Base-by-base conservation (phyloP, 2,113 vertebrate genomes). In the Cervus canadensis region DNA sequence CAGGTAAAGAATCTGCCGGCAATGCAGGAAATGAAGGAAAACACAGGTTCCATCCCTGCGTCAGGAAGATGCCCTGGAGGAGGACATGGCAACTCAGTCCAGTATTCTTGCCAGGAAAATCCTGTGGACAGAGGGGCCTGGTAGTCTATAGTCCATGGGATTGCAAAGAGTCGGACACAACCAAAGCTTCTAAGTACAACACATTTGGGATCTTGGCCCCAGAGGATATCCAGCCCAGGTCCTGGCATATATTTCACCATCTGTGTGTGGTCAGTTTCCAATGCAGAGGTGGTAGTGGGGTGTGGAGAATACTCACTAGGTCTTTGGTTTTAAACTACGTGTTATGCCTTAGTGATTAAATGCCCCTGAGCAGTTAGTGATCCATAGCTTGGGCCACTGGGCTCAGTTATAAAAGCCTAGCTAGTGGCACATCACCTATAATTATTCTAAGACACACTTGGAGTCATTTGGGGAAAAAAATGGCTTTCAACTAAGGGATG, bases 381-480 rank as follows among this genome's bases (percentile, higher is more conserved):
- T 9, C 45, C 28, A 52, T 21, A 52, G 30, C 30, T 15, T 45
- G 45, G 57, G 90, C 15, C 56, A 23, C 33, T 40, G 84, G 92
- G 26, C 21, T 28, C 54, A 33, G 4, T 60, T 88, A 89, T 78
- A 50, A 89, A 94, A 96, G 7, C 60, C 14, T 48, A 67, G 9
- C 28, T 43, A 59, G 17, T 59, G 17, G 30, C 8, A 64, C 36
- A 48, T 85, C 48, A 95, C 45, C 57, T 94, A 14, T 50, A 85
- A 78, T 90, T 93, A 57, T 93, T 89, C 76, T 81, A 96, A 89
- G 45, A 91, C 21, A 93, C 50, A 56, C 43, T 92, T 43, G 36
- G 67, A 96, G 40, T 94, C 45, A 79, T 79, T 86, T 91, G 81
- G 2, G 45, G 56, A 43, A 56, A 56, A 56, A 87, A 60, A 56